Evolutionary conservation across 2,888 invertebrate genomes (phyloP), one percentile per base, ranked within the genome.

Genomic region (Osmoderma eremita): DNA sequence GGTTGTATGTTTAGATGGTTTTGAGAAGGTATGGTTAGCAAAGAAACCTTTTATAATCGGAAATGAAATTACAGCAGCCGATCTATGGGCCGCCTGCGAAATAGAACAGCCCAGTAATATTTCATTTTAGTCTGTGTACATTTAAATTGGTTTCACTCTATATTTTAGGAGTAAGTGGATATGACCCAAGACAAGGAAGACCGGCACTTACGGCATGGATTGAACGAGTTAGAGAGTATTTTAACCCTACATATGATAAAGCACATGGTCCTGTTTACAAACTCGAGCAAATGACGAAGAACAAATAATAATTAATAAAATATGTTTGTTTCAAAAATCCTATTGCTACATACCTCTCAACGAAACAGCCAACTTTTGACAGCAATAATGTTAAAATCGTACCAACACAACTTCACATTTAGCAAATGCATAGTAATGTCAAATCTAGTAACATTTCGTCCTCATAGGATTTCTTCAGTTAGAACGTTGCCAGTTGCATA

Each of bases 11-110:
- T 78, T 92, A 45, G 85, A 87, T 68, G 78, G 82, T 18, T 82
- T 91, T 42, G 85, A 87, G 74, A 80, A 82, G 48, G 72, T 84
- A 5, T 86, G 86, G 82, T 75, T 87, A 56, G 69, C 84, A 77
- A 71, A 85, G 71, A 72, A 82, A 70, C 54, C 62, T 8, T 87
- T 86, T 72, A 82, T 91, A 6, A 83, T 83, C 0, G 89, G 91
- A 0, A 78, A 89, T 72, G 78, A 82, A 12, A 82, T 91, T 6
- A 87, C 88, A 0, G 87, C 89, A 0, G 92, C 93, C 0, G 93
- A 93, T 79, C 79, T 93, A 63, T 83, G 91, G 70, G 91, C 90
- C 0, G 88, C 88, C 0, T 90, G 90, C 73, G 93, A 92, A 83
- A 78, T 93, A 54, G 91, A 92, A 79, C 92, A 93, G 79, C 88